A percentile compares a stretch with the other conserved stretches of the same genome.
Conservation (phyloP, 2,888 invertebrate species). For the Nesidiocoris tenuis region DNA sequence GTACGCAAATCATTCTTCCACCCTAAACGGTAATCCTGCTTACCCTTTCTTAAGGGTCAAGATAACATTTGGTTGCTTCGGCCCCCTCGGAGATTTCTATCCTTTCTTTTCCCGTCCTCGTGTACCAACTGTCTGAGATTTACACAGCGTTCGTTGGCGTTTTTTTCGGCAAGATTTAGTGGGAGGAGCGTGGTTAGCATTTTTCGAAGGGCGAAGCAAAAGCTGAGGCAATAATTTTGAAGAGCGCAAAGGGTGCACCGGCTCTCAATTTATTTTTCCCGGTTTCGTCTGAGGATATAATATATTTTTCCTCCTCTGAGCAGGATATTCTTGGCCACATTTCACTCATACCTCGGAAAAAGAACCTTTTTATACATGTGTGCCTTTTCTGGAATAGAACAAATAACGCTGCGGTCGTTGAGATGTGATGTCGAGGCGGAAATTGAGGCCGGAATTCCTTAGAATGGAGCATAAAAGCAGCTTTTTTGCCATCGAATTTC, state of each 20-base stretch:
- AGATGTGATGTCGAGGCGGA: background rate
- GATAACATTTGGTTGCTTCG: background rate
- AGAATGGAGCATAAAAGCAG: too few relatives aligned
- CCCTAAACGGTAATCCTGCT: background rate
- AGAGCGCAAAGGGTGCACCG: background rate
- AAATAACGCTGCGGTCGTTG: background rate
- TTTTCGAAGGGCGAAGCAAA: conserved; percentile 12
- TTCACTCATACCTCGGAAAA: background rate
- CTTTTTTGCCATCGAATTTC: too few relatives aligned
- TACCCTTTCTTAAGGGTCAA: background rate
- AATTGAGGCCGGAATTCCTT: too few relatives aligned
- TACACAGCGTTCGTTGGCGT: background rate
- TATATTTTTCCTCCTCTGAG: background rate
- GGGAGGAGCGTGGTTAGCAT: conserved; percentile 22
- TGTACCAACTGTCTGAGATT: background rate
- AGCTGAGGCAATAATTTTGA: background rate
- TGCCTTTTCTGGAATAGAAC: background rate
- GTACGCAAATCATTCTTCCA: too few relatives aligned
- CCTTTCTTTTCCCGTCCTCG: background rate
- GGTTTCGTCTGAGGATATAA: background rate
- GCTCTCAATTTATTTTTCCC: background rate
- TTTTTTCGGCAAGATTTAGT: background rate
- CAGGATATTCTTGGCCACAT: background rate
- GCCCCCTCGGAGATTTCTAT: background rate
- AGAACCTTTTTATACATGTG: background rate